Conservation (phyloP, 2,797 vertebrate genomes). For the Mus minutoides region DNA sequence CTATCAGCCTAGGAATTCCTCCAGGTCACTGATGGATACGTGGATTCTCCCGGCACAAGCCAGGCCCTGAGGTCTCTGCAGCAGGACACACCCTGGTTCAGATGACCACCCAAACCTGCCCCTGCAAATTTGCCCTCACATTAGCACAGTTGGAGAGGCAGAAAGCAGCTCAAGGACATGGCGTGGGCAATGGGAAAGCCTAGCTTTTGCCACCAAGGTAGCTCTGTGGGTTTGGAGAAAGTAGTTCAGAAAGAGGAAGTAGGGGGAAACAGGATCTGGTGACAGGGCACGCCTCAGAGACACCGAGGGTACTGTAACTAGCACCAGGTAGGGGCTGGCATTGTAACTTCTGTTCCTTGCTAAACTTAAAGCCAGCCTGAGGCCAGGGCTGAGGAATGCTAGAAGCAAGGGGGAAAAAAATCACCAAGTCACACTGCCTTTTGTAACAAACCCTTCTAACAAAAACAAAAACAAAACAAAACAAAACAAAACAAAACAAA, state of each 20-base stretch:
- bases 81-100: background rate
- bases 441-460: background rate
- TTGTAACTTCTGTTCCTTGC: background rate
- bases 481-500: constrained; percentile 37
- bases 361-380: background rate
- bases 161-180: background rate
- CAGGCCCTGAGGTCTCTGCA: background rate
- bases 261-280: background rate
- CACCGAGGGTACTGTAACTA: background rate
- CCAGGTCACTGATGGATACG: background rate
- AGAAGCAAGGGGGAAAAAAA: background rate
- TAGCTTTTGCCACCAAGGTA: background rate
- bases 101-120: background rate
- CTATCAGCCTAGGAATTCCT: background rate
- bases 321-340: background rate
- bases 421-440: background rate
- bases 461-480: too few species aligned
- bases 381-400: background rate
- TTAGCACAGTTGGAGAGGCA: background rate
- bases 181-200: background rate
- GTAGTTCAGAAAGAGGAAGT: constrained; percentile 13
- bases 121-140: background rate
- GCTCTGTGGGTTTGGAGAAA: background rate
- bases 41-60: background rate
- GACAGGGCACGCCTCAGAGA: background rate